Evolutionary conservation across 2,888 invertebrate genomes (phyloP).

Genomic region (Ephialtes manifestator): DNA sequence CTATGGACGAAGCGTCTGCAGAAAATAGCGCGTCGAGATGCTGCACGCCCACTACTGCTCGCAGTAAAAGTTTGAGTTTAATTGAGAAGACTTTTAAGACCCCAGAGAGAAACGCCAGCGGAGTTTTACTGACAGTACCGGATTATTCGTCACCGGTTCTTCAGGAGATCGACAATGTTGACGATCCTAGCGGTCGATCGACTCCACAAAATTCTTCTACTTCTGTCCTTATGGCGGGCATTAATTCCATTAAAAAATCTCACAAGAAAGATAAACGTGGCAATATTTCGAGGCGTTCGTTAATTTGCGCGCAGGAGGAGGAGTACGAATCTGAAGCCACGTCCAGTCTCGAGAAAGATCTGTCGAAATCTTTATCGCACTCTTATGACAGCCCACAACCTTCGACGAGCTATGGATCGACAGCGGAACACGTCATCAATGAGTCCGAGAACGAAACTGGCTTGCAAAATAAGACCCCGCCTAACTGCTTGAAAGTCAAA

Average conservation of each 20-base stretch:
- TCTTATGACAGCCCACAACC: conserved; percentile 65
- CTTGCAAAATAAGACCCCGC: conserved; percentile 75
- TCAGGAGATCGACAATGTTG: conserved; percentile 10
- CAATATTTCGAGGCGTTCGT: conserved; percentile 50
- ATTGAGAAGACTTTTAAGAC: conserved; percentile 28
- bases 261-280: conserved; percentile 81
- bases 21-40: conserved; percentile 46
- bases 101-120: conserved; percentile 29
- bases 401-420: conserved; percentile 68
- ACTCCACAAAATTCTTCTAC: conserved; percentile 78
- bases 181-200: conserved; percentile 72
- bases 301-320: conserved; percentile 41
- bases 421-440: not conserved
- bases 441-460: conserved; percentile 15
- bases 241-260: conserved; percentile 81
- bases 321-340: conserved; percentile 30
- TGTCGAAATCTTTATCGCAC: conserved; percentile 19
- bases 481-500: conserved; percentile 76
- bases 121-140: conserved; percentile 8
- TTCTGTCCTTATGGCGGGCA: conserved; percentile 74
- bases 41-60: conserved; percentile 55
- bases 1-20: not conserved
- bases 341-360: conserved; percentile 24
- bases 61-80: not conserved
- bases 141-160: conserved; percentile 39